Evolutionary conservation across 2,113 vertebrate species (phyloP).

Genomic region (Asarcornis scutulata): DNA sequence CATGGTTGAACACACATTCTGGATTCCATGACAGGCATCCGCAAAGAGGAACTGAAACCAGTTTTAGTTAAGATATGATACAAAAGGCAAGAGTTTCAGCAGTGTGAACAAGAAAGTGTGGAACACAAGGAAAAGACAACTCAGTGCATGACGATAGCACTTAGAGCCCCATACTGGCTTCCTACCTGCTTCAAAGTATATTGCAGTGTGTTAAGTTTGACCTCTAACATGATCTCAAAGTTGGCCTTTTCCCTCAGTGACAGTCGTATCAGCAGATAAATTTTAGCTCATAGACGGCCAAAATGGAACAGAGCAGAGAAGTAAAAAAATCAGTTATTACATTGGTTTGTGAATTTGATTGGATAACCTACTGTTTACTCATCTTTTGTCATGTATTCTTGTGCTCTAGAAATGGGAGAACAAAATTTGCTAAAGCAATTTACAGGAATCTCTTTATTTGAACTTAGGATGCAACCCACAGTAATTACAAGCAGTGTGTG

Average conservation of each 20-base stretch:
- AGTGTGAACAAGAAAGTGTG: neutral
- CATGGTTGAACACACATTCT: neutral
- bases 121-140: neutral
- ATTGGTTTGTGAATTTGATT: neutral
- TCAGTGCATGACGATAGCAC: accelerated
- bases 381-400: neutral
- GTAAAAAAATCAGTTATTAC: neutral
- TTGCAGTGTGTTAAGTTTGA: neutral
- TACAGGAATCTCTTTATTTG: neutral
- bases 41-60: neutral
- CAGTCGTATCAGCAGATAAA: neutral
- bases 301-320: neutral
- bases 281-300: neutral
- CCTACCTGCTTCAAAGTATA: slow-evolving; percentile 16
- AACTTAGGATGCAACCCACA: neutral
- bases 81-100: neutral
- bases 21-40: neutral
- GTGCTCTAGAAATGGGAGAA: neutral
- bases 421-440: neutral
- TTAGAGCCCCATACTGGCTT: neutral
- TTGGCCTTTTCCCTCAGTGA: neutral
- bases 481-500: neutral
- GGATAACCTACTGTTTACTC: neutral
- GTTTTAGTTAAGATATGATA: neutral
- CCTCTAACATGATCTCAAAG: slow-evolving; percentile 22